Conservation (phyloP, 2,797 vertebrate species). For the Arnoldichthys spilopterus region DNA sequence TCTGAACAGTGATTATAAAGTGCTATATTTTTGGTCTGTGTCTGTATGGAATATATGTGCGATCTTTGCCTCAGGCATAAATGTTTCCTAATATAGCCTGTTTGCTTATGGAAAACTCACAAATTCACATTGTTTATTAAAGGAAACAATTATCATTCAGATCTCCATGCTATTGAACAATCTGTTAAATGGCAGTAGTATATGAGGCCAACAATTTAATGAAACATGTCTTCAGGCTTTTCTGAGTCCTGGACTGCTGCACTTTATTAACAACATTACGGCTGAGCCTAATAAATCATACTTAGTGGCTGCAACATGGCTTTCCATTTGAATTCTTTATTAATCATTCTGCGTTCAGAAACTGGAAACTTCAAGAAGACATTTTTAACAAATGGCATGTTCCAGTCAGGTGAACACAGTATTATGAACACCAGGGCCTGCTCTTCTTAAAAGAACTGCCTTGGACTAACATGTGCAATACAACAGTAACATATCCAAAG, state of each 20-base stretch:
- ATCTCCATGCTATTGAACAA: constrained; percentile 35
- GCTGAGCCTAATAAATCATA: constrained; percentile 42
- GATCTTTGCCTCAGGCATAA: constrained; percentile 16
- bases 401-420: not conserved
- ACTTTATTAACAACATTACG: constrained; percentile 37
- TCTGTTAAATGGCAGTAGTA: constrained; percentile 34
- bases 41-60: not conserved
- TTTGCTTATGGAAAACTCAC: constrained; percentile 8
- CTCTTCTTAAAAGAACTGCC: not conserved
- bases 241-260: constrained; percentile 10
- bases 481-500: not conserved
- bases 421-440: not conserved
- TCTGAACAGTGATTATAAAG: too few relatives aligned
- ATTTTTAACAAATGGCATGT: constrained; percentile 8
- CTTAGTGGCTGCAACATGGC: constrained; percentile 18
- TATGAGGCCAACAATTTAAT: constrained; percentile 37
- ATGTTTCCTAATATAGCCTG: constrained; percentile 14
- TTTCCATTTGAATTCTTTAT: constrained; percentile 36
- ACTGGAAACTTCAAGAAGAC: constrained; percentile 28
- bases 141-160: constrained; percentile 40
- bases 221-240: constrained; percentile 39
- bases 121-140: constrained; percentile 42
- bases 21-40: not conserved
- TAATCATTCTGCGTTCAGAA: constrained; percentile 20
- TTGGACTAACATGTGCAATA: not conserved